Conservation (phyloP, 2,113 vertebrate species). For the Stomatorhinus ivindoensis region DNA sequence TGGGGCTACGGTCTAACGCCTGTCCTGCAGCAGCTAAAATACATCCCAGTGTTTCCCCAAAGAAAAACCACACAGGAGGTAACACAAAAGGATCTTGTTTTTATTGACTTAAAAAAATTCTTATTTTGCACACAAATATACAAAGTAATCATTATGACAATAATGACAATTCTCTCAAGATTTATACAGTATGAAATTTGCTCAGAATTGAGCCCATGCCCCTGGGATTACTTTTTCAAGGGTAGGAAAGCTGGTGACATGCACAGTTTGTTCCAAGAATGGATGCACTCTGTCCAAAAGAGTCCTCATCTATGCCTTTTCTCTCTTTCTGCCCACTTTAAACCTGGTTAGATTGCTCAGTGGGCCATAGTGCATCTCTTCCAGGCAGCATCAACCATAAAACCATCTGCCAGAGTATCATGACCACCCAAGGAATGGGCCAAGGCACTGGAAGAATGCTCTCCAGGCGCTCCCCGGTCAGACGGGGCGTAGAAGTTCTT, state of each 20-base stretch:
- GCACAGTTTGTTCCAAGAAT: constrained; percentile 62
- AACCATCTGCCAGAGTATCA: constrained; percentile 54
- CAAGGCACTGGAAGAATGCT: constrained; percentile 52
- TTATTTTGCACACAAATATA: constrained; percentile 91
- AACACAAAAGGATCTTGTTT: constrained; percentile 58
- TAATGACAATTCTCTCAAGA: constrained; percentile 60
- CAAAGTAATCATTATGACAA: constrained; percentile 71
- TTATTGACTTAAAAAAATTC: constrained; percentile 59
- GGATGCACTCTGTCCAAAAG: constrained; percentile 49
- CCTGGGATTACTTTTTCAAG: constrained; percentile 46
- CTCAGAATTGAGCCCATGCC: constrained; percentile 45
- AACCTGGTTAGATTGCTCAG: constrained; percentile 40
- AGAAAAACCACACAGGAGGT: constrained; percentile 30
- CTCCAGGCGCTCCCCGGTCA: constrained; percentile 46
- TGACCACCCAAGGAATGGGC: constrained; percentile 48
- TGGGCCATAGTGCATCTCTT: constrained; percentile 37
- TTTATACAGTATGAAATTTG: constrained; percentile 51
- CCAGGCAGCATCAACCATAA: constrained; percentile 33
- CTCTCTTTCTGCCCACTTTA: constrained; percentile 31
- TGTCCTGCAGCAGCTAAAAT: neutral
- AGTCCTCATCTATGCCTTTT: constrained; percentile 49
- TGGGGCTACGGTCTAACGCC: neutral
- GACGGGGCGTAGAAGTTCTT: constrained; percentile 74
- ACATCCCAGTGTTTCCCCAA: neutral
- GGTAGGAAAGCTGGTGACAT: constrained; percentile 69